Evolutionary conservation across 1,140 invertebrate genomes (phyloP).

Genomic region (Stegodyphus dumicola): DNA sequence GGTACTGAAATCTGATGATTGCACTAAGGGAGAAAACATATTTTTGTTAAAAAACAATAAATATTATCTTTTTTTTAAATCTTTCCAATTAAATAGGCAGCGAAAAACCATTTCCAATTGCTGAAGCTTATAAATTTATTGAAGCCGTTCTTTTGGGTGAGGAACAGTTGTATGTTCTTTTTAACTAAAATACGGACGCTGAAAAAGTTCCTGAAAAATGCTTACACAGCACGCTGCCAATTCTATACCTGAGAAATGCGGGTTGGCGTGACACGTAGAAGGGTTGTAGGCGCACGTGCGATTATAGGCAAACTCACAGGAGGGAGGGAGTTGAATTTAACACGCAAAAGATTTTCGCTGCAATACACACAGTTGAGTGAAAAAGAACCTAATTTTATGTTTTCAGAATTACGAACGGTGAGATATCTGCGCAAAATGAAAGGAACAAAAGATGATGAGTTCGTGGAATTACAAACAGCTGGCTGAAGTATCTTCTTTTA

Average conservation of each 20-base stretch:
- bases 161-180: constrained; percentile 13
- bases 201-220: constrained; percentile 36
- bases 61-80: too few relatives aligned
- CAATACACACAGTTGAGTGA: constrained; percentile 40
- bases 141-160: too few relatives aligned
- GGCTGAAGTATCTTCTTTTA: constrained; percentile 42
- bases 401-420: constrained; percentile 47
- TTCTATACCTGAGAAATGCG: too few relatives aligned
- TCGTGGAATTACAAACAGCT: constrained; percentile 26
- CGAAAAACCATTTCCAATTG: too few relatives aligned
- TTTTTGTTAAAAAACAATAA: too few relatives aligned
- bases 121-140: too few relatives aligned
- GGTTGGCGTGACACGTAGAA: too few relatives aligned
- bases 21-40: too few relatives aligned
- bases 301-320: background rate
- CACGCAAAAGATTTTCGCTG: constrained; percentile 32
- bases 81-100: too few relatives aligned
- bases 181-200: constrained; percentile 1
- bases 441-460: constrained; percentile 22
- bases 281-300: background rate
- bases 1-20: too few relatives aligned
- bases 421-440: constrained; percentile 21
- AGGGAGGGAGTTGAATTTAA: background rate
- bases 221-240: background rate
- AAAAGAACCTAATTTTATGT: constrained; percentile 49